Evolutionary conservation across 35 echinoderm and acorn worm genomes (phyloP).

Genomic region (Strongylocentrotus purpuratus): DNA sequence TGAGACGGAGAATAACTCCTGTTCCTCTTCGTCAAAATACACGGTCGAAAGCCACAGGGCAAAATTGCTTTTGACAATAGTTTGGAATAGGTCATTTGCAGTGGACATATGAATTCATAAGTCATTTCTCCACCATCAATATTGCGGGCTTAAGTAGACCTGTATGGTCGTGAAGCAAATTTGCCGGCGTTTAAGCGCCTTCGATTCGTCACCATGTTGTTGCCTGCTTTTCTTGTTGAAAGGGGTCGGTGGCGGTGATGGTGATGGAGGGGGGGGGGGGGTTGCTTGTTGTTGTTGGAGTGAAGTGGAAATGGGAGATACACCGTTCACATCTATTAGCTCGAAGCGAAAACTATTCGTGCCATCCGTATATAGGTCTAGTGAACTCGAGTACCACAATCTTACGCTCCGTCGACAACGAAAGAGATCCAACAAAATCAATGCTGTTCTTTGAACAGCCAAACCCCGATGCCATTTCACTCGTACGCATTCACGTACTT

Average conservation of each 20-base stretch:
- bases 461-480: not conserved
- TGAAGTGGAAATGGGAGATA: not conserved
- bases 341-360: not conserved
- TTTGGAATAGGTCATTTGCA: conserved; percentile 9
- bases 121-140: not conserved
- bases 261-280: not conserved
- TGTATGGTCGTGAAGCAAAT: not conserved
- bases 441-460: not conserved
- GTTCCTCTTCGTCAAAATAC: not conserved
- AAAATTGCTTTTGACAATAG: not conserved
- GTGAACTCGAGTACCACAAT: not conserved
- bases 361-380: not conserved
- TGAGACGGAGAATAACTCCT: not conserved
- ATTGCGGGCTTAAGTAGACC: not conserved
- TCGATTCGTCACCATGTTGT: not conserved
- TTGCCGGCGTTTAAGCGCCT: not conserved
- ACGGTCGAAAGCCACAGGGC: not conserved
- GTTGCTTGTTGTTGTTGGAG: not conserved
- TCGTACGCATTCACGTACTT: too few relatives aligned
- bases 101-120: conserved; percentile 11
- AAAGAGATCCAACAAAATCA: not conserved
- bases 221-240: not conserved
- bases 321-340: not conserved
- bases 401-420: not conserved
- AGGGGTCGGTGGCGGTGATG: not conserved